Conservation (phyloP, 2,113 vertebrate genomes). For the Anolis carolinensis region DNA sequence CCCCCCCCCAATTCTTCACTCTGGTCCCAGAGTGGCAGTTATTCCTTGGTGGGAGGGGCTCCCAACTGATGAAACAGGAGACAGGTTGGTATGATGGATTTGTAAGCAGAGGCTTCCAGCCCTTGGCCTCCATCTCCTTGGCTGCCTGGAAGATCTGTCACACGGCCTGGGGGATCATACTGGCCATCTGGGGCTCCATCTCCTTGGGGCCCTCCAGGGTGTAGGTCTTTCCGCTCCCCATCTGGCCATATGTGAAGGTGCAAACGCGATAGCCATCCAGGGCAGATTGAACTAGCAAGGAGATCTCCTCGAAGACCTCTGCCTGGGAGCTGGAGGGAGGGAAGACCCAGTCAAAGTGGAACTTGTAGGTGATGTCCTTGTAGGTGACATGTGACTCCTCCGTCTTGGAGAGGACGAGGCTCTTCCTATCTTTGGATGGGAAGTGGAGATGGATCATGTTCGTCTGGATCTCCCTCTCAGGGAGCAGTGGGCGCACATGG, state of each 20-base stretch:
- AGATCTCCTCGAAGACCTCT: conserved; percentile 89
- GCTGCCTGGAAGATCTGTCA: conserved; percentile 82
- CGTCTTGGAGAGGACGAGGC: conserved; percentile 72
- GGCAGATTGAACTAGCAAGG: conserved; percentile 87
- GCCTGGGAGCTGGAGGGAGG: conserved; percentile 77
- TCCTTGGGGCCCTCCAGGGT: conserved; percentile 87
- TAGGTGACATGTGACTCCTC: no score
- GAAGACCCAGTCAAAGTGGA: conserved; percentile 89
- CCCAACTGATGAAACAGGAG: no score
- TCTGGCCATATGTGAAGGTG: conserved; percentile 93
- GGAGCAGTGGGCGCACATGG: conserved; percentile 83
- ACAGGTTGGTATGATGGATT: no score
- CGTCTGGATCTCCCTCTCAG: conserved; percentile 37
- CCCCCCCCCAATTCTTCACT: no score
- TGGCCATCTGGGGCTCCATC: conserved; percentile 59
- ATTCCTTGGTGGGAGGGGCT: no score
- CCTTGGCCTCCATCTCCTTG: conserved; percentile 75
- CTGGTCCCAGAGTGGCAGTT: no score
- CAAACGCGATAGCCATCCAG: conserved; percentile 91
- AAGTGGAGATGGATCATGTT: conserved; percentile 76
- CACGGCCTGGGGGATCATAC: conserved; percentile 88
- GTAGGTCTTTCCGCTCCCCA: conserved; percentile 90
- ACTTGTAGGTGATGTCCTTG: conserved; percentile 81
- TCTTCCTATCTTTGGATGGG: conserved; percentile 69
- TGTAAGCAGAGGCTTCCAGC: no score